phyloP scores from a whole-genome alignment of 2,888 invertebrate species.

The Platypus cylindrus region DNA sequence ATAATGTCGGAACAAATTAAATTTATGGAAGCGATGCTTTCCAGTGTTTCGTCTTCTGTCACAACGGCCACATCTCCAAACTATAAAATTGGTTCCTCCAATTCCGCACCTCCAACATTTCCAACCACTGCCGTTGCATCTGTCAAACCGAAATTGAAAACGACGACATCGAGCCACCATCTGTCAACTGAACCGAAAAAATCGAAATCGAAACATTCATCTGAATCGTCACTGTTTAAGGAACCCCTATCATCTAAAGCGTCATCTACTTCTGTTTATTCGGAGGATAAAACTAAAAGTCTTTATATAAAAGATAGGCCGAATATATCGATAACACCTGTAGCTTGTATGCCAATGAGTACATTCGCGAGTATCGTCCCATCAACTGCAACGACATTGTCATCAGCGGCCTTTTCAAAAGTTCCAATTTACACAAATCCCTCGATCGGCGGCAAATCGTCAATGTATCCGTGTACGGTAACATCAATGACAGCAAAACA shows the following conservation, averaged over 20 bases:
- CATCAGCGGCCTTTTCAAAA: neutral
- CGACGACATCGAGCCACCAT: constrained; percentile 5
- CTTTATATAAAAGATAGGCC: constrained; percentile 34
- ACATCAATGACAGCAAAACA: neutral
- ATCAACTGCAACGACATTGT: neutral
- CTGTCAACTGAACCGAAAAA: constrained; percentile 6
- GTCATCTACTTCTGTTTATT: neutral
- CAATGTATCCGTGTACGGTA: too few species aligned
- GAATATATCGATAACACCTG: constrained; percentile 38
- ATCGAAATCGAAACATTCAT: constrained; percentile 10
- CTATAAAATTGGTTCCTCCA: neutral
- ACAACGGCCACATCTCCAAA: constrained; percentile 1
- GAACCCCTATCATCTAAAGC: constrained; percentile 7
- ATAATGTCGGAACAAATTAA: constrained; percentile 19
- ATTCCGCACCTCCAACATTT: neutral
- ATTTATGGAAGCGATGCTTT: constrained; percentile 16
- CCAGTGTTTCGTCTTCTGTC: constrained; percentile 3
- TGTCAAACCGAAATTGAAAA: constrained; percentile 1
- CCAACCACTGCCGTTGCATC: neutral
- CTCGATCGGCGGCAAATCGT: too few species aligned
- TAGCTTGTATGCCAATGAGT: constrained; percentile 18
- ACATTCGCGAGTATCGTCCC: constrained; percentile 10
- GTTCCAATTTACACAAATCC: neutral
- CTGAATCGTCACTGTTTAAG: constrained; percentile 7
- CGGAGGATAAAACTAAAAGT: constrained; percentile 18